Evolutionary conservation across 2,888 invertebrate genomes (phyloP).

Genomic region (Nipponacmea schrenckii): DNA sequence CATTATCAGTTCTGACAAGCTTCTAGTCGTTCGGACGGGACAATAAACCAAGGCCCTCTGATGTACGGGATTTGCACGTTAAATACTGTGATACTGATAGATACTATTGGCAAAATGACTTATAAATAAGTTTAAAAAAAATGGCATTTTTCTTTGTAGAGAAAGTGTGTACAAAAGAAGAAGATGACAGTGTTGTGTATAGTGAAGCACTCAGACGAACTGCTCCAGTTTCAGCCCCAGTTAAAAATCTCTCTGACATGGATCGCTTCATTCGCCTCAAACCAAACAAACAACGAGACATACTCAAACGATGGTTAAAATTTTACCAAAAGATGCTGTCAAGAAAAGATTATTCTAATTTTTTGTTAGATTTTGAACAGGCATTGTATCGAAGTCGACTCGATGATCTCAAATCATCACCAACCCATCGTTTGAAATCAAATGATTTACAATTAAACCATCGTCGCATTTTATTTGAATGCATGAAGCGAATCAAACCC

Average conservation of each 20-base stretch:
- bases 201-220: neutral
- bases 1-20: too few relatives aligned
- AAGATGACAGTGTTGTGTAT: neutral
- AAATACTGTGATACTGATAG: too few relatives aligned
- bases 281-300: constrained; percentile 31
- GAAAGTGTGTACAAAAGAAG: neutral
- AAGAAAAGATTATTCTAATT: constrained; percentile 19
- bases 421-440: neutral
- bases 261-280: constrained; percentile 27
- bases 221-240: neutral
- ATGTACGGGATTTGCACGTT: too few relatives aligned
- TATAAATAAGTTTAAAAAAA: too few relatives aligned
- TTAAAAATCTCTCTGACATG: neutral
- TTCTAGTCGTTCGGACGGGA: too few relatives aligned
- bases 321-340: constrained; percentile 38
- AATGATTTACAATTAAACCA: neutral
- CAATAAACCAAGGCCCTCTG: too few relatives aligned
- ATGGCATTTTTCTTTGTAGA: neutral
- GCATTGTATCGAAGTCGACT: neutral
- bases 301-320: constrained; percentile 34
- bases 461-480: neutral
- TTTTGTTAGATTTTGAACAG: neutral
- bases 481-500: neutral
- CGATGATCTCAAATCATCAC: neutral
- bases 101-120: too few relatives aligned